A percentile compares a stretch with the other conserved stretches of the same genome.
Conservation (phyloP, 2,888 invertebrate genomes). For the Hylaea fasciaria region DNA sequence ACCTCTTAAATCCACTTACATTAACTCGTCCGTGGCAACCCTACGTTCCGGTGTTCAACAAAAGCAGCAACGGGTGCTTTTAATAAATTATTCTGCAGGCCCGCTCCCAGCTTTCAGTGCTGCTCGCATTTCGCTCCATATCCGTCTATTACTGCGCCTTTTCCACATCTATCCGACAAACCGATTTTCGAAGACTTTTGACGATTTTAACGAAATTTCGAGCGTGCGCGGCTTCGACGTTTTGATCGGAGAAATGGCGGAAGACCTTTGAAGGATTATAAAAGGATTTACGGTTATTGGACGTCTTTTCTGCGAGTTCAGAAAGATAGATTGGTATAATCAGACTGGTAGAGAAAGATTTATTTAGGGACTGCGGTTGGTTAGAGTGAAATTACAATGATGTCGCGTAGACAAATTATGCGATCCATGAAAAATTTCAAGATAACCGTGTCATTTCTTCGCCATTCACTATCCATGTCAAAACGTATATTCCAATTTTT, state of each 20-base stretch:
- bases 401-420: too few species aligned
- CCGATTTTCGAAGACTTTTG: conserved; percentile 55
- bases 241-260: conserved; percentile 36
- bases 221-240: conserved; percentile 44
- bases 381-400: too few species aligned
- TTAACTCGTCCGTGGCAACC: conserved; percentile 43
- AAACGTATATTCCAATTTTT: too few species aligned
- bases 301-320: conserved; percentile 21
- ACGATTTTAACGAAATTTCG: conserved; percentile 39
- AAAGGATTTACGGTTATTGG: conserved; percentile 34
- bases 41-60: conserved; percentile 57
- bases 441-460: too few species aligned
- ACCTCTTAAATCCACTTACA: not conserved
- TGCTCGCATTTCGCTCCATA: conserved; percentile 56
- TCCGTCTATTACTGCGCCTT: conserved; percentile 60
- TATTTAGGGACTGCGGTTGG: not conserved
- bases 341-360: not conserved
- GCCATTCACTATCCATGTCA: too few species aligned
- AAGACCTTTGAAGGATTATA: conserved; percentile 34
- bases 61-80: conserved; percentile 64
- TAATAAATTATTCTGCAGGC: conserved; percentile 73
- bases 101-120: conserved; percentile 62
- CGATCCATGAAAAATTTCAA: too few species aligned
- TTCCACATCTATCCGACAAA: conserved; percentile 50
- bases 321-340: not conserved